Evolutionary conservation across 2,113 vertebrate species (phyloP).

Genomic region (Muntiacus reevesi): DNA sequence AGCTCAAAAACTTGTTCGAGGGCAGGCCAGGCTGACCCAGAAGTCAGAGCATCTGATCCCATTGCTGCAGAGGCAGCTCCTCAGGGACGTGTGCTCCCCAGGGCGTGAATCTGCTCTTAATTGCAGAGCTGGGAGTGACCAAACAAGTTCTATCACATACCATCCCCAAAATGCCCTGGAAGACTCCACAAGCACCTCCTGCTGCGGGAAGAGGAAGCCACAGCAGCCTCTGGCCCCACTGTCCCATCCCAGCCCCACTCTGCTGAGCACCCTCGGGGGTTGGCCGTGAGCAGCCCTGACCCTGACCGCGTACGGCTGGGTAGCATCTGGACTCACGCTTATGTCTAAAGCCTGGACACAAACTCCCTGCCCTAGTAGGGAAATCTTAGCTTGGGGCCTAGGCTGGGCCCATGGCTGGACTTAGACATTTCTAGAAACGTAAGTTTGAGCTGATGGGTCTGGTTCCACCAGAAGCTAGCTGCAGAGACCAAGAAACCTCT

Average conservation of each 20-base stretch:
- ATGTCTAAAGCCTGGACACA: neutral
- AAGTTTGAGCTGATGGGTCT: neutral
- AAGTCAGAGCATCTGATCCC: neutral
- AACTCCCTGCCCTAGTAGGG: too few species aligned
- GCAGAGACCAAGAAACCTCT: neutral
- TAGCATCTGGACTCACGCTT: neutral
- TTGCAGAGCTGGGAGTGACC: conserved; percentile 31
- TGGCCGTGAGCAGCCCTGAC: neutral
- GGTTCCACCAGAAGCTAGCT: neutral
- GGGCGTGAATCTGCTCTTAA: conserved; percentile 22
- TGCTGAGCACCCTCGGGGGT: neutral
- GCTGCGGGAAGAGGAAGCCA: neutral
- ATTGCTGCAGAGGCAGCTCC: neutral
- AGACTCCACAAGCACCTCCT: neutral
- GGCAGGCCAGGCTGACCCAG: neutral
- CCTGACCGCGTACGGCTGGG: neutral
- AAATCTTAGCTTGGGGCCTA: neutral
- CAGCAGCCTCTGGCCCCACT: too few species aligned
- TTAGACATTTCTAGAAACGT: neutral
- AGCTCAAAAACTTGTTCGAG: neutral
- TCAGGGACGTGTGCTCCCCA: neutral
- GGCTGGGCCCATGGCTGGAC: neutral
- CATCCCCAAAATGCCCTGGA: neutral
- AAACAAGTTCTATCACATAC: conserved; percentile 58
- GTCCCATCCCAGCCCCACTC: neutral